Percentiles rank a stretch among this genome's conserved stretches.
Evolutionary conservation across 1,140 invertebrate genomes (phyloP).

Genomic region (Ceratoteleas bidentatus): DNA sequence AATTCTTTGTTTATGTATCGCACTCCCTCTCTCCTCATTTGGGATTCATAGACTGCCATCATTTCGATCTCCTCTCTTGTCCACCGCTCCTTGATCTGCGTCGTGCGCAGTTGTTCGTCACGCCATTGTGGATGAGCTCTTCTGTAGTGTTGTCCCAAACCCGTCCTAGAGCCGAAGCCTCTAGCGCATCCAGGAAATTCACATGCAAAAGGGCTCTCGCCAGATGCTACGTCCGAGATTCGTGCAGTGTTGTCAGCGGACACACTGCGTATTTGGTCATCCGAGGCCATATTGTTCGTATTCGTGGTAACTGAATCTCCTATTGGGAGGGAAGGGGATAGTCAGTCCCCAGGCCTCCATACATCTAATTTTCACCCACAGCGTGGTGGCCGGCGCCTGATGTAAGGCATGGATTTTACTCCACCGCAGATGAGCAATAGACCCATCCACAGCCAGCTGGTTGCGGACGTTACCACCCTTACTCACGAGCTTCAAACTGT

Average conservation of each 20-base stretch:
- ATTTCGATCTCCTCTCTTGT: not conserved
- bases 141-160: not conserved
- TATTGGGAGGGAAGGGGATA: no score
- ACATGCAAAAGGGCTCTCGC: not conserved
- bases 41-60: not conserved
- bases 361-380: no score
- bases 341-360: no score
- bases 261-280: not conserved
- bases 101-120: not conserved
- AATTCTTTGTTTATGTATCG: not conserved
- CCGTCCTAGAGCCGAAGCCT: not conserved
- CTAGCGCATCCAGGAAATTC: not conserved
- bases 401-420: no score
- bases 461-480: no score
- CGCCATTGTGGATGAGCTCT: not conserved
- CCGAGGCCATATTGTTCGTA: not conserved
- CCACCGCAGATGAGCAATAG: no score
- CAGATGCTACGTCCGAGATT: not conserved
- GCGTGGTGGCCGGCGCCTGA: no score
- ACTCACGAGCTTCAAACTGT: no score
- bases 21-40: not conserved
- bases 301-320: no score
- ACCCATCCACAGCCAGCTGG: no score
- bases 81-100: not conserved
- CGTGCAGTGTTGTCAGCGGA: not conserved